phyloP scores from a whole-genome alignment of 2,113 vertebrate genomes.

The Brachyistius frenatus region DNA sequence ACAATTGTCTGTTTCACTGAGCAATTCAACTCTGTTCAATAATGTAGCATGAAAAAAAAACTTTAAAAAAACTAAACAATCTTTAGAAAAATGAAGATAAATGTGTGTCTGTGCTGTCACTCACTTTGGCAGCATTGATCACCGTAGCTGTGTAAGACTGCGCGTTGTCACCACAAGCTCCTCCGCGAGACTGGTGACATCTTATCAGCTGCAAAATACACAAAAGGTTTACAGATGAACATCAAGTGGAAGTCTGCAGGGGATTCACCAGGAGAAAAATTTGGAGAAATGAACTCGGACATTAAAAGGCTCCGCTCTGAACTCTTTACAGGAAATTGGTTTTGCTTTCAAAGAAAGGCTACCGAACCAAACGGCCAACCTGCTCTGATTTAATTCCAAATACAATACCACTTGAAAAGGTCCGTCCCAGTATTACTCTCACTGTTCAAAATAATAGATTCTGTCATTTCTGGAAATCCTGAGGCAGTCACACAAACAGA shows the following conservation, averaged over 20 bases:
- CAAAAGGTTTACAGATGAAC: conserved; percentile 22
- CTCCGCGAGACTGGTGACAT: conserved; percentile 98
- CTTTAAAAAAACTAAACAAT: not conserved
- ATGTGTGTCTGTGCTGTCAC: conserved; percentile 49
- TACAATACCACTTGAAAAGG: conserved; percentile 47
- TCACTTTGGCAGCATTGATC: conserved; percentile 99
- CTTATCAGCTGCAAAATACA: conserved; percentile 89
- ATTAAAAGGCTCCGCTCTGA: conserved; percentile 18
- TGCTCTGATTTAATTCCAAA: conserved; percentile 54
- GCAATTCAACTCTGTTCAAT: too few species aligned
- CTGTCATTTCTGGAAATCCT: conserved; percentile 67
- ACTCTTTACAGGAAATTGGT: conserved; percentile 37
- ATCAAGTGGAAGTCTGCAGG: not conserved
- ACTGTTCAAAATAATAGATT: conserved; percentile 46
- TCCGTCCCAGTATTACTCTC: conserved; percentile 25
- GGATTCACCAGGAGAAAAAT: not conserved
- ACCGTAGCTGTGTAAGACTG: conserved; percentile 99
- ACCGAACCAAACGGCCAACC: conserved; percentile 37
- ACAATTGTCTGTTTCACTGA: too few species aligned
- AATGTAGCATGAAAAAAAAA: not conserved
- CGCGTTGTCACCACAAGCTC: conserved; percentile 97
- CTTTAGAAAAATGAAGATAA: not conserved
- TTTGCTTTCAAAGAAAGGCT: conserved; percentile 34
- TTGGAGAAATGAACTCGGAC: conserved; percentile 14
- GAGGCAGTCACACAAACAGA: conserved; percentile 61